These are phyloP conservation scores for Epinephelus malabaricus DNA, from an alignment of 2,797 vertebrate species.

Conservation along the genomic window DNA sequence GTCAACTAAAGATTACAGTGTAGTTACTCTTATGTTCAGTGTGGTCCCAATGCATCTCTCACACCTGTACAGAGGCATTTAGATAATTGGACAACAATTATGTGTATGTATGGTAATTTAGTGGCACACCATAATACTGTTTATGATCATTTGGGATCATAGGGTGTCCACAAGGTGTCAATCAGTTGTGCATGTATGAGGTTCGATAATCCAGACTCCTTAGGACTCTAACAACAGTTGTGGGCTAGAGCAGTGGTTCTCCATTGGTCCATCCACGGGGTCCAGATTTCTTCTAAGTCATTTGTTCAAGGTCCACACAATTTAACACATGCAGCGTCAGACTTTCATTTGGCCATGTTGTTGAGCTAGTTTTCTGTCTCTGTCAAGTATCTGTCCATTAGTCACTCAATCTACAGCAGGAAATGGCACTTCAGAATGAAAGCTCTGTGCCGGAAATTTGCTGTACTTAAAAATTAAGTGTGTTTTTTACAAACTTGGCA, in stretches of 20 bases:
- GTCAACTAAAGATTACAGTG: neutral
- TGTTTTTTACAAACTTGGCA: too few relatives aligned
- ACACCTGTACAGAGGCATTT: slow-evolving; percentile 40
- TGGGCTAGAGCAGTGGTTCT: neutral
- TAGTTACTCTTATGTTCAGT: neutral
- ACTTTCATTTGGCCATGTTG: too few relatives aligned
- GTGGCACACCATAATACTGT: slow-evolving; percentile 34
- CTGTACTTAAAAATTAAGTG: too few relatives aligned
- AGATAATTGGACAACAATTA: slow-evolving; percentile 29
- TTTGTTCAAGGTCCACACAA: too few relatives aligned
- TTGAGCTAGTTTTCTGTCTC: too few relatives aligned
- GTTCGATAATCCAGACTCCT: slow-evolving; percentile 39
- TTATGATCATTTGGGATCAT: slow-evolving; percentile 29
- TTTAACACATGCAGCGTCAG: too few relatives aligned
- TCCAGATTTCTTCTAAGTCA: too few relatives aligned
- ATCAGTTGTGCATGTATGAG: slow-evolving; percentile 25
- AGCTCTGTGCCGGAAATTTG: too few relatives aligned
- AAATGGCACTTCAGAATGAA: too few relatives aligned
- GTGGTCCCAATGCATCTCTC: neutral
- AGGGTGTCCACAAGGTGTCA: slow-evolving; percentile 24
- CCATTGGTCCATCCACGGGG: too few relatives aligned
- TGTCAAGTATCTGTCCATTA: too few relatives aligned
- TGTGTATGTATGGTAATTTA: slow-evolving; percentile 44
- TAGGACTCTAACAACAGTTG: neutral
- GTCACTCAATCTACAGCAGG: too few relatives aligned